Evolutionary conservation across 1,140 invertebrate species (phyloP).

Genomic region (Potamilus streckersoni): DNA sequence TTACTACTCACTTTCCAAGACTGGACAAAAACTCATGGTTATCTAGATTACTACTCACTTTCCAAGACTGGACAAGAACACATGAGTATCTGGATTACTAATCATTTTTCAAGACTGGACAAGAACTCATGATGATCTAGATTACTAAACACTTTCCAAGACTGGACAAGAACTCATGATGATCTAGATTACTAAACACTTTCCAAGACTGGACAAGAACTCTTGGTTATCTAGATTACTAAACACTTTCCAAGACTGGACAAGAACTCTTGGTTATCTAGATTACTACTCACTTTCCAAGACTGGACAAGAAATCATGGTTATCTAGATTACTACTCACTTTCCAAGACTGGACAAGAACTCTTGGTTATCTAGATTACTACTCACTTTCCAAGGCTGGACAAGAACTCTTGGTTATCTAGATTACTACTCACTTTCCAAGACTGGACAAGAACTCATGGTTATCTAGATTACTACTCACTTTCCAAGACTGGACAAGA

Average conservation of each 20-base stretch:
- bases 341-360: too few species aligned
- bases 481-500: constrained; percentile 14
- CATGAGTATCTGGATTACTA: too few species aligned
- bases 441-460: constrained; percentile 67
- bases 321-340: constrained; percentile 73
- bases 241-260: background rate
- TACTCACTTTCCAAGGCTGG: too few species aligned
- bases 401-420: too few species aligned
- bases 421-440: constrained; percentile 76
- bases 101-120: too few species aligned
- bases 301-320: constrained; percentile 50
- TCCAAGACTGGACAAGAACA: too few species aligned
- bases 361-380: too few species aligned
- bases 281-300: constrained; percentile 12
- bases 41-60: too few species aligned
- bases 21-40: too few species aligned
- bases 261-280: background rate
- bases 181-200: constrained; percentile 68
- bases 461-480: background rate
- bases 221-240: constrained; percentile 13
- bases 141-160: too few species aligned
- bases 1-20: constrained; percentile 41
- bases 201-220: constrained; percentile 81
- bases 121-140: too few species aligned
- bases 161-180: background rate